Evolutionary conservation across 37 sponge, comb jelly and placozoan species (phyloP).

Genomic region (Beroe forskalii): DNA sequence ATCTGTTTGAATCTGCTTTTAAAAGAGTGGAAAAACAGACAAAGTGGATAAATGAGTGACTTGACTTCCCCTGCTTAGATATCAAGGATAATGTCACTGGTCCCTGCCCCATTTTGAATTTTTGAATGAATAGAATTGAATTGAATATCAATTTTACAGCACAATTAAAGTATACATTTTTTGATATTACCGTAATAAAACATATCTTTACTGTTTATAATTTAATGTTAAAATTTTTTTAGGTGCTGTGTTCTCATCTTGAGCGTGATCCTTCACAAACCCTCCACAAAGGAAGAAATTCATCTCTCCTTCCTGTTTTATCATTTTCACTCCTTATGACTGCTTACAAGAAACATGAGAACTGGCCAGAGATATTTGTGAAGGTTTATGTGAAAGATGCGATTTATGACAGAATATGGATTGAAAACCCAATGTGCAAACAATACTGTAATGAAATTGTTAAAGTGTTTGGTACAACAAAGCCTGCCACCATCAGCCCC

Average conservation of each 20-base stretch:
- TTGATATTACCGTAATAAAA: too few relatives aligned
- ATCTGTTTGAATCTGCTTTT: too few relatives aligned
- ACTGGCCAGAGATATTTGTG: slow-evolving; percentile 63
- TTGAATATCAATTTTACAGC: too few relatives aligned
- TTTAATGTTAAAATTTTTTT: too few relatives aligned
- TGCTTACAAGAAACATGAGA: slow-evolving; percentile 49
- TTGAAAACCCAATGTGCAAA: slow-evolving; percentile 59
- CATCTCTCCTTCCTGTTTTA: slow-evolving; percentile 39
- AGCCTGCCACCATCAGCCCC: slow-evolving; percentile 9
- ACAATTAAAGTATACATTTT: too few relatives aligned
- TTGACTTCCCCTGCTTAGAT: too few relatives aligned
- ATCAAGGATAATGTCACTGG: too few relatives aligned
- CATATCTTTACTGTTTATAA: too few relatives aligned
- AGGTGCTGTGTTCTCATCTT: slow-evolving; percentile 30
- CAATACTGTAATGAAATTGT: slow-evolving; percentile 40
- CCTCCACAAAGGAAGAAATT: slow-evolving; percentile 35
- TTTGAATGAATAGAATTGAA: too few relatives aligned
- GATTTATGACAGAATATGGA: slow-evolving; percentile 39
- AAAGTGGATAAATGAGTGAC: too few relatives aligned
- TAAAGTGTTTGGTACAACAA: slow-evolving; percentile 44
- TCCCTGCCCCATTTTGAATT: too few relatives aligned
- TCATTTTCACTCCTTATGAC: slow-evolving; percentile 61
- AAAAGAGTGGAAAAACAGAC: too few relatives aligned
- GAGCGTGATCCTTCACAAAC: slow-evolving; percentile 37
- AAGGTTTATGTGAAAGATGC: slow-evolving; percentile 32